A percentile compares a stretch with the other conserved stretches of the same genome.
Evolutionary conservation across 2,113 vertebrate species (phyloP).

Genomic region (Alligator mississippiensis): DNA sequence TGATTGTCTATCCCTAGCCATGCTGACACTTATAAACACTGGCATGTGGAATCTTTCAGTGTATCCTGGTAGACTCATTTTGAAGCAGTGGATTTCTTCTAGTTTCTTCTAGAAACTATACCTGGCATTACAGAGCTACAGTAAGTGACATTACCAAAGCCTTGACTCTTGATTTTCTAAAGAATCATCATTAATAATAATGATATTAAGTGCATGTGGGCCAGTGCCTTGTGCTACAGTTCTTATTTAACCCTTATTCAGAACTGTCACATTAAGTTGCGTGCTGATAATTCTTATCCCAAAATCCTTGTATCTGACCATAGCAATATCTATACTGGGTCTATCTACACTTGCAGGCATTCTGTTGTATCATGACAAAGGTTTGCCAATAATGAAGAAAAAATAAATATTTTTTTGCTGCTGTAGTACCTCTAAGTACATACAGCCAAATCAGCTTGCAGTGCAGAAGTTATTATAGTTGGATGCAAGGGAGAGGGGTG

Average conservation of each 20-base stretch:
- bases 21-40: not conserved
- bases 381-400: slow-evolving; percentile 57
- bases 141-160: slow-evolving; percentile 29
- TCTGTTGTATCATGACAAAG: slow-evolving; percentile 70
- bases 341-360: slow-evolving; percentile 56
- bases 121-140: slow-evolving; percentile 31
- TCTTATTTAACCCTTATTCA: slow-evolving; percentile 79
- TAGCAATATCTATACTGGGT: slow-evolving; percentile 54
- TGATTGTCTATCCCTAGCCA: not conserved
- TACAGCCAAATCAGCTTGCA: slow-evolving; percentile 4
- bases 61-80: slow-evolving; percentile 10
- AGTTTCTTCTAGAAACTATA: slow-evolving; percentile 14
- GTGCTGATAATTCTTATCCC: slow-evolving; percentile 74
- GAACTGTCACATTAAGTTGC: slow-evolving; percentile 68
- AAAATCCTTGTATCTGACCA: slow-evolving; percentile 77
- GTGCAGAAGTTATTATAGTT: not conserved
- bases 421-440: slow-evolving; percentile 37
- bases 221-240: slow-evolving; percentile 62
- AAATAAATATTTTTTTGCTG: slow-evolving; percentile 54
- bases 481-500: not conserved
- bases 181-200: slow-evolving; percentile 75
- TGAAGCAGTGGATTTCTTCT: slow-evolving; percentile 30
- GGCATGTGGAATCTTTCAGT: slow-evolving; percentile 38
- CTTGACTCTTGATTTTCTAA: slow-evolving; percentile 66
- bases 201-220: slow-evolving; percentile 76